phyloP scores from a whole-genome alignment of 2,888 invertebrate species.

The Macroteleia sp. region DNA sequence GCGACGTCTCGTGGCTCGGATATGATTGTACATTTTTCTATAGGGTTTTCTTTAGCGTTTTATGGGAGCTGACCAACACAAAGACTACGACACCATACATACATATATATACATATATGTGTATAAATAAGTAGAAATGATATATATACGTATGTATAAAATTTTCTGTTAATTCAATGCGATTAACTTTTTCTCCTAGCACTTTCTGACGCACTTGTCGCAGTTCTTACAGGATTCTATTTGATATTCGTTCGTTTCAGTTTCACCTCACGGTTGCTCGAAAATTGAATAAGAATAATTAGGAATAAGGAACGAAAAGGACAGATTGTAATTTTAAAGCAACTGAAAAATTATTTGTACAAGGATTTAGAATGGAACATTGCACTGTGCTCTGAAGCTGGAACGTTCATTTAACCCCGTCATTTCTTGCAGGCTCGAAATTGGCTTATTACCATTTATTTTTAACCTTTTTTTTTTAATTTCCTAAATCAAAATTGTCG shows the following conservation, averaged over 20 bases:
- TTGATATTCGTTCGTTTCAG: not conserved
- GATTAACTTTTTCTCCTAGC: constrained; percentile 74
- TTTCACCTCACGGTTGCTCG: no score
- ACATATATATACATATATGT: not conserved
- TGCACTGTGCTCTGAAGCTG: constrained; percentile 12
- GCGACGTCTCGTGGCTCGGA: constrained; percentile 86
- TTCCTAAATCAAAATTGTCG: constrained; percentile 24
- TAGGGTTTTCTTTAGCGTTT: constrained; percentile 87
- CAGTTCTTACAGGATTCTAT: constrained; percentile 39
- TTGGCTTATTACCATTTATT: constrained; percentile 28
- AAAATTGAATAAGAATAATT: no score
- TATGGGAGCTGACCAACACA: constrained; percentile 70
- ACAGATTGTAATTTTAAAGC: no score
- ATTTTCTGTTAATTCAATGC: constrained; percentile 66
- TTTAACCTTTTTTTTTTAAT: constrained; percentile 4
- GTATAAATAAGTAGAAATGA: no score
- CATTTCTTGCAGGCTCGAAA: constrained; percentile 45
- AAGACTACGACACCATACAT: constrained; percentile 44
- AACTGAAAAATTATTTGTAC: not conserved
- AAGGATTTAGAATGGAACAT: not conserved
- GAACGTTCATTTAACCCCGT: constrained; percentile 10
- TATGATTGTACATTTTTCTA: constrained; percentile 85
- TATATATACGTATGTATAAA: no score
- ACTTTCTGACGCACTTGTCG: constrained; percentile 37
- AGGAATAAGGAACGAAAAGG: no score